These are phyloP conservation scores for Apogon talboti DNA, from an alignment of 2,797 vertebrate species.

Conservation along the genomic window DNA sequence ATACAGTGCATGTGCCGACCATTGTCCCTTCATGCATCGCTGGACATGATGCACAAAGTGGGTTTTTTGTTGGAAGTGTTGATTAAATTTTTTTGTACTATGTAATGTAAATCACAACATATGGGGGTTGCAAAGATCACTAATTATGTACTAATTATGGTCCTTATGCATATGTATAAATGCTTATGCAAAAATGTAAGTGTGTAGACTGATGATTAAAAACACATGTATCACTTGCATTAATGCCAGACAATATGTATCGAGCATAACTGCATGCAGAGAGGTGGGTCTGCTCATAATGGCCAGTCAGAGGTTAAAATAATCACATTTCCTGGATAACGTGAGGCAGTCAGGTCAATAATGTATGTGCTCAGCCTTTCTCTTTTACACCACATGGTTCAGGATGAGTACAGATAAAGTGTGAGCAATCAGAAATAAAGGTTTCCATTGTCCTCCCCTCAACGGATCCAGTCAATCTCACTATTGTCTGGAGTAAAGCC, in stretches of 20 bases:
- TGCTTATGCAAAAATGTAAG: constrained; percentile 2
- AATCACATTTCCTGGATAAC: constrained; percentile 15
- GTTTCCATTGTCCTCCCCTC: constrained; percentile 44
- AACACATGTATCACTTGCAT: constrained; percentile 6
- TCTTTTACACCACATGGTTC: constrained; percentile 11
- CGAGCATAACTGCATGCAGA: background rate
- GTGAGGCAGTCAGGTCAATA: constrained; percentile 12
- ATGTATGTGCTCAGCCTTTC: background rate
- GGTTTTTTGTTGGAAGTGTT: constrained; percentile 14
- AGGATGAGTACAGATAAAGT: constrained; percentile 31
- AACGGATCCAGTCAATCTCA: constrained; percentile 56
- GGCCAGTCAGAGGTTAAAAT: constrained; percentile 17
- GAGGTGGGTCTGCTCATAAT: background rate
- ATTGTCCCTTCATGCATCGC: constrained; percentile 40
- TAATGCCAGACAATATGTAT: background rate
- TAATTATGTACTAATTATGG: background rate
- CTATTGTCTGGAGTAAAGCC: constrained; percentile 62
- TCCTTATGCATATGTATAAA: constrained; percentile 11
- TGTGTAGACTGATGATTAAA: too few species aligned
- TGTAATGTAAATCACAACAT: background rate
- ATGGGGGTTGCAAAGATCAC: background rate
- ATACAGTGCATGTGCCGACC: constrained; percentile 39
- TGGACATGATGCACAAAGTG: constrained; percentile 41
- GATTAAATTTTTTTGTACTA: constrained; percentile 11
- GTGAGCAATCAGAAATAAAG: constrained; percentile 57